phyloP scores from a whole-genome alignment of 2,888 invertebrate genomes.

The Habrosyne pyritoides region DNA sequence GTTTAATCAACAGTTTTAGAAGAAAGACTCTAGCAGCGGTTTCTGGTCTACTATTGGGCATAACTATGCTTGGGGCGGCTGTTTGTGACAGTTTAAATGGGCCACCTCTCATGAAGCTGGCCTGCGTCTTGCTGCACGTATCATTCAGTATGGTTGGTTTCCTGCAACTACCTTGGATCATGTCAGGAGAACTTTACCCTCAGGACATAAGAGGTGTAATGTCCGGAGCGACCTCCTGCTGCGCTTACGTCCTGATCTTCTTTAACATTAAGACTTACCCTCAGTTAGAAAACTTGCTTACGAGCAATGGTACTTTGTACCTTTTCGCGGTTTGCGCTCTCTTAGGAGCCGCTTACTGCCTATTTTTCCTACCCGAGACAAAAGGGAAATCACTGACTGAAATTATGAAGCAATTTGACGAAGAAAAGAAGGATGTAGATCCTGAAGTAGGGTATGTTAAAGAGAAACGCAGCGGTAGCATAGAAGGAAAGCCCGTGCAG shows the following conservation, averaged over 20 bases:
- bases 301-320: slow-evolving; percentile 86
- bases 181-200: slow-evolving; percentile 89
- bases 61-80: slow-evolving; percentile 86
- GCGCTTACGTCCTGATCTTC: slow-evolving; percentile 88
- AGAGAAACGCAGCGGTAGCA: slow-evolving; percentile 40
- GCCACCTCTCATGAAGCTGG: slow-evolving; percentile 74
- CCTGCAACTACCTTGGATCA: slow-evolving; percentile 89
- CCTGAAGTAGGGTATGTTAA: slow-evolving; percentile 63
- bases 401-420: slow-evolving; percentile 86
- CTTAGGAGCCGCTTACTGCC: slow-evolving; percentile 84
- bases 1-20: slow-evolving; percentile 85
- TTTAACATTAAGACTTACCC: slow-evolving; percentile 88
- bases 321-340: slow-evolving; percentile 85
- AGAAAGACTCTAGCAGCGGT: slow-evolving; percentile 85
- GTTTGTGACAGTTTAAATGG: slow-evolving; percentile 82
- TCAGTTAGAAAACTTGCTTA: slow-evolving; percentile 79
- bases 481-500: slow-evolving; percentile 61
- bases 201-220: slow-evolving; percentile 87
- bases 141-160: slow-evolving; percentile 90
- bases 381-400: slow-evolving; percentile 87
- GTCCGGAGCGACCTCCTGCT: slow-evolving; percentile 87
- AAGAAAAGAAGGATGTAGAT: slow-evolving; percentile 63
- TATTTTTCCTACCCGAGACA: slow-evolving; percentile 86
- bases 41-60: slow-evolving; percentile 86
- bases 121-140: slow-evolving; percentile 87